Base-by-base conservation (phyloP, 2,797 vertebrate species). In the Tapirus indicus region DNA sequence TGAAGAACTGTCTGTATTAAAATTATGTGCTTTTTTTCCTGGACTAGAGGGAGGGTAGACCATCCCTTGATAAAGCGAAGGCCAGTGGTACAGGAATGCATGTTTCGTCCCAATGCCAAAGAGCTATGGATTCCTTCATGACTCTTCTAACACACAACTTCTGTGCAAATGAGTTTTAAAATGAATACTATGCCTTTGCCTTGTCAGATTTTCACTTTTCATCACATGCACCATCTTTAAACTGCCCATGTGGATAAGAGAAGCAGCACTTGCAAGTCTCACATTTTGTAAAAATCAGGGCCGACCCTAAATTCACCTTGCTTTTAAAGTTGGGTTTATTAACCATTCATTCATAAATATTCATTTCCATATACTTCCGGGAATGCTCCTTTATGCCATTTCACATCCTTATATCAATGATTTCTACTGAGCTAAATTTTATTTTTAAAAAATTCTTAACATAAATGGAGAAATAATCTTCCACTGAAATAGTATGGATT, bases 1-100 rank as follows among this genome's bases (percentile, higher is more conserved):
- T 97, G 95, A 97, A 97, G 96, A 95, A 96, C 64, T 92, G 77
- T 96, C 97, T 95, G 71, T 95, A 80, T 96, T 94, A 95, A 97
- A 93, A 95, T 94, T 54, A 95, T 87, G 52, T 79, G 58, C 84
- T 74, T 95, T 92, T 86, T 52, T 7, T 0, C 23, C 68, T 32
- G 29, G 44, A 88, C 83, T 60, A 83, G 92, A 95, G 88, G 89
- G 71, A 83, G 44, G 56, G 72, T 44, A 92, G 85, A 88, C 18
- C 21, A n/a, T 96, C n/a, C 66, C 93, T 91, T 95, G 88, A 95
- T 92, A 88, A 95, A 98, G 80, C 25, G 38, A 60, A 96, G 94
- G 74, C 77, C 5, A 62, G 93, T 69, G 88, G 80, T 94, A 94
- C 47, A 88, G 68, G 60, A 83, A 74, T 84, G 74, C 35, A 75